These are phyloP conservation scores for Gallinago nigripennis DNA, from an alignment of 2,797 vertebrate species.

Conservation along the genomic window DNA sequence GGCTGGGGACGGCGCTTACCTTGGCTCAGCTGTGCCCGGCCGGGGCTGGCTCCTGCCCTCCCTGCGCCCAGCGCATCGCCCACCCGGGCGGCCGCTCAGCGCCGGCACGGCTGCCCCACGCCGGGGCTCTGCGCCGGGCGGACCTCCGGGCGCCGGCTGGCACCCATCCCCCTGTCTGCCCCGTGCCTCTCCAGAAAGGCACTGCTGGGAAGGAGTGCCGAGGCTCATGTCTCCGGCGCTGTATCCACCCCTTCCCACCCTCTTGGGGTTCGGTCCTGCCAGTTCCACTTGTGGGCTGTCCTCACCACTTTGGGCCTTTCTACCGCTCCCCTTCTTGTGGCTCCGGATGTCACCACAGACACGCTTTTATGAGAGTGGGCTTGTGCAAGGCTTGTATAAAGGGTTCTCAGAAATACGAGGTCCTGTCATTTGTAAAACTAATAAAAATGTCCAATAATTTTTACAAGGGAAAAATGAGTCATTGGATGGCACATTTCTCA, in stretches of 20 bases:
- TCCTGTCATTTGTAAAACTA: slow-evolving; percentile 68
- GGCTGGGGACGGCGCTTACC: slow-evolving; percentile 28
- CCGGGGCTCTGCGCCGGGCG: neutral
- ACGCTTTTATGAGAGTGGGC: slow-evolving; percentile 67
- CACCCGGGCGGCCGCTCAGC: neutral
- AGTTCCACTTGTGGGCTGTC: slow-evolving; percentile 66
- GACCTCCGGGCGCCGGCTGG: slow-evolving; percentile 17
- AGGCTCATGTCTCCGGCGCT: slow-evolving; percentile 50
- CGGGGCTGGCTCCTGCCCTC: slow-evolving; percentile 22
- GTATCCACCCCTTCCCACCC: slow-evolving; percentile 65
- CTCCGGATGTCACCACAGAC: slow-evolving; percentile 68
- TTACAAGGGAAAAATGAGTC: slow-evolving; percentile 73
- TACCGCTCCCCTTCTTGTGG: slow-evolving; percentile 65
- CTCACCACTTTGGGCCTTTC: slow-evolving; percentile 67
- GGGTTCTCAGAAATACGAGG: slow-evolving; percentile 65
- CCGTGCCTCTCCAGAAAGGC: slow-evolving; percentile 55
- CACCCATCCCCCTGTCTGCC: slow-evolving; percentile 57
- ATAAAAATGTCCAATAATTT: slow-evolving; percentile 68
- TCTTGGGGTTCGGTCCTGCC: slow-evolving; percentile 65
- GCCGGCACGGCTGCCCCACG: neutral
- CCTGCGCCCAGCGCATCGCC: neutral
- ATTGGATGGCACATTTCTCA: slow-evolving; percentile 69
- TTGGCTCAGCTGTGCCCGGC: slow-evolving; percentile 32
- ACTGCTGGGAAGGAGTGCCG: slow-evolving; percentile 55
- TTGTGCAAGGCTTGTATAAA: slow-evolving; percentile 69